Base-by-base conservation (phyloP, 2,113 vertebrate species). In the Tylochromis polylepis region DNA sequence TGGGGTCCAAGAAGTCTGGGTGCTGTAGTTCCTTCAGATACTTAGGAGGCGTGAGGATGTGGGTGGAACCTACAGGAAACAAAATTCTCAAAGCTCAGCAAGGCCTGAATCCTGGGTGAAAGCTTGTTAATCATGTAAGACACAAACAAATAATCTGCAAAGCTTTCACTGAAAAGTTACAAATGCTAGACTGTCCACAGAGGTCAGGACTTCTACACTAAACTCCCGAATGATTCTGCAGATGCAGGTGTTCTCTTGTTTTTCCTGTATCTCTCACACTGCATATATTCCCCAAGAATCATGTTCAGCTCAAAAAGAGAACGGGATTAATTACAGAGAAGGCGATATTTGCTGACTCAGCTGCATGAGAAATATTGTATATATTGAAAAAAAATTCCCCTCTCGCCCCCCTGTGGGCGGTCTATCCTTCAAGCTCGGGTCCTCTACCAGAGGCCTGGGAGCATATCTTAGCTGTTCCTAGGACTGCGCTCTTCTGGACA, bases 21-120 rank as follows among this genome's bases (percentile, higher is more conserved):
- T 99, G 98, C 95, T 98, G 98, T 93, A 99, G 97, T 94, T 98
- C 98, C 97, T 97, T 98, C 93, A 99, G 96, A 96, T 98, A 99
- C 95, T 98, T 99, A 92, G 95, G 96, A 88, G 99, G 98, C 90
- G 97, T 99, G 91, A 98, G 96, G 93, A 97, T 97, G 94, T 99
- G 98, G 93, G 98, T 99, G 95, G 97, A 97, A 94, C 99, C 99
- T 99, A 96, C 18, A 81, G 93, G 95, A 94, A 58, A 97, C 91
- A 97, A 95, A 96, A 97, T 93, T 84, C 93, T 95, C 95, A 94
- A 97, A 77, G 43, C 79, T 92, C 49, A 90, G 49, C 53, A 79
- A 72, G 24, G 16, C 22, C 22, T 51, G 5, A 77, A 75, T 24
- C 34, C 27, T 57, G 43, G 46, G 53, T 29, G 6, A 57, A 56